These are phyloP conservation scores for Bombyx mori DNA, from an alignment of 1,140 invertebrate species.

Conservation along the genomic window ASM3026992v2 NC_085107.1:80501-81000, in stretches of 20 bases:
- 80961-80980: conserved; percentile 88
- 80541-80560: too few relatives aligned
- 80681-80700: background rate
- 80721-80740: background rate
- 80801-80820: conserved; percentile 43
- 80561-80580: too few relatives aligned
- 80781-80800: conserved; percentile 41
- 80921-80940: conserved; percentile 81
- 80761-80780: conserved; percentile 42
- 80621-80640: too few relatives aligned
- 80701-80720: background rate
- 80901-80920: conserved; percentile 88
- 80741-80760: background rate
- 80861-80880: conserved; percentile 84
- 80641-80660: too few relatives aligned
- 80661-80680: too few relatives aligned
- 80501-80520: too few relatives aligned
- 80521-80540: too few relatives aligned
- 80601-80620: too few relatives aligned
- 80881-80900: conserved; percentile 90
- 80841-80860: conserved; percentile 76
- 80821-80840: conserved; percentile 32
- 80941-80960: conserved; percentile 84
- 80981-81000: conserved; percentile 59
- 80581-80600: too few relatives aligned